Evolutionary conservation across 2,888 invertebrate genomes (phyloP).

Genomic region (Hypsopygia costalis): DNA sequence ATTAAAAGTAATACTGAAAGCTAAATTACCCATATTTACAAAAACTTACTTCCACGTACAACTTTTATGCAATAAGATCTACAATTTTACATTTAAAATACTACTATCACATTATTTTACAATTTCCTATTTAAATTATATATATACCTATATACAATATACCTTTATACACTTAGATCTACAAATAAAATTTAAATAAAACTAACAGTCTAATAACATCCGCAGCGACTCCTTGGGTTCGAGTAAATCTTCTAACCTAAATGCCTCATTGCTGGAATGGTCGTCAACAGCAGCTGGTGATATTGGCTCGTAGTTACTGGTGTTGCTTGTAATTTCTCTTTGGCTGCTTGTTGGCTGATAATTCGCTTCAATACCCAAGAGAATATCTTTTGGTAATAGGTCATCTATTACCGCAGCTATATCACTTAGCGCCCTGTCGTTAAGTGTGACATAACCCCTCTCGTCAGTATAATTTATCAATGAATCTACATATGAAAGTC

Average conservation of each 20-base stretch:
- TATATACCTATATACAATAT: too few species aligned
- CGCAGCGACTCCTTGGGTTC: conserved; percentile 30
- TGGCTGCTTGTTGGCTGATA: too few species aligned
- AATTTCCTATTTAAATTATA: too few species aligned
- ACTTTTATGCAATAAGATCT: too few species aligned
- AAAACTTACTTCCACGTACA: too few species aligned
- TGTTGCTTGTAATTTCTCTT: too few species aligned
- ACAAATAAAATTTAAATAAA: too few species aligned
- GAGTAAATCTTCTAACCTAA: not conserved
- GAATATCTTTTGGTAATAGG: conserved; percentile 21
- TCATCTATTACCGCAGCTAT: conserved; percentile 37
- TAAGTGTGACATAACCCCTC: conserved; percentile 44
- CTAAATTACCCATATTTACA: too few species aligned
- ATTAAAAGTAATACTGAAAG: too few species aligned
- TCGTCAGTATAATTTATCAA: conserved; percentile 39
- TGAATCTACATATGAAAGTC: conserved; percentile 31
- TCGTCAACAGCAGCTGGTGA: conserved; percentile 35
- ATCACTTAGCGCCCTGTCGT: conserved; percentile 36
- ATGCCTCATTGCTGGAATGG: not conserved
- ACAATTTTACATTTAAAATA: too few species aligned
- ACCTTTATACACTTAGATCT: too few species aligned
- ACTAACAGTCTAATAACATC: conserved; percentile 30
- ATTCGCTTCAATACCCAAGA: conserved; percentile 11
- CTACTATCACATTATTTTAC: too few species aligned
- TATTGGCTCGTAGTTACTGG: conserved; percentile 49